phyloP scores from a whole-genome alignment of 2,888 invertebrate species.

The Lymantria monacha region DNA sequence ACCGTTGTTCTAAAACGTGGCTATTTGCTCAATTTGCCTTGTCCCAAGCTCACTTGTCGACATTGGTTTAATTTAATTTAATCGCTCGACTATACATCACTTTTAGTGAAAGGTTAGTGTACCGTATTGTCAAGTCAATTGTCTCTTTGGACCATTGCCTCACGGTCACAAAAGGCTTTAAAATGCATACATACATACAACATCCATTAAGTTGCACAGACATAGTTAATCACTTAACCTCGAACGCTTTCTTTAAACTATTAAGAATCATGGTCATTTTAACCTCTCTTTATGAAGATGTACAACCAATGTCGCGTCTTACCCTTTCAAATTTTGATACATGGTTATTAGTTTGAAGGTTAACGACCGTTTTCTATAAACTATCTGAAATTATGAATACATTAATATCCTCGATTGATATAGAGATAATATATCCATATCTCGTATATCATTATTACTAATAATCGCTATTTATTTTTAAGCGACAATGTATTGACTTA shows the following conservation, averaged over 20 bases:
- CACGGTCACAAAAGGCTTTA: conserved; percentile 23
- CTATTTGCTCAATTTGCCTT: conserved; percentile 42
- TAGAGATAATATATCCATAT: no score
- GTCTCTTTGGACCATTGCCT: conserved; percentile 29
- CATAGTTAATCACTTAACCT: conserved; percentile 46
- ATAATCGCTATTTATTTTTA: no score
- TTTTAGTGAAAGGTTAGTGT: conserved; percentile 52
- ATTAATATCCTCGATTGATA: no score
- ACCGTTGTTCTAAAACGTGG: conserved; percentile 43
- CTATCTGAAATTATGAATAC: no score
- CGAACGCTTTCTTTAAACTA: conserved; percentile 64
- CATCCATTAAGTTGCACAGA: conserved; percentile 43
- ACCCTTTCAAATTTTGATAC: conserved; percentile 6
- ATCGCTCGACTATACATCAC: conserved; percentile 37
- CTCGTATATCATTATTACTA: no score
- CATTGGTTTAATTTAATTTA: conserved; percentile 47
- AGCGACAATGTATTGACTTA: no score
- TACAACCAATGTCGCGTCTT: conserved; percentile 1
- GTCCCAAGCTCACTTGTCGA: conserved; percentile 50
- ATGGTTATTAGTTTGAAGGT: background rate
- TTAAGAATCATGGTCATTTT: conserved; percentile 56
- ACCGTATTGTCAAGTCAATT: conserved; percentile 28
- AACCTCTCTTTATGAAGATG: conserved; percentile 24
- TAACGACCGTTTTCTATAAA: background rate
- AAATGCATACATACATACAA: background rate